Base-by-base conservation (phyloP, 1,140 invertebrate species). In the Ericerus pela region DNA sequence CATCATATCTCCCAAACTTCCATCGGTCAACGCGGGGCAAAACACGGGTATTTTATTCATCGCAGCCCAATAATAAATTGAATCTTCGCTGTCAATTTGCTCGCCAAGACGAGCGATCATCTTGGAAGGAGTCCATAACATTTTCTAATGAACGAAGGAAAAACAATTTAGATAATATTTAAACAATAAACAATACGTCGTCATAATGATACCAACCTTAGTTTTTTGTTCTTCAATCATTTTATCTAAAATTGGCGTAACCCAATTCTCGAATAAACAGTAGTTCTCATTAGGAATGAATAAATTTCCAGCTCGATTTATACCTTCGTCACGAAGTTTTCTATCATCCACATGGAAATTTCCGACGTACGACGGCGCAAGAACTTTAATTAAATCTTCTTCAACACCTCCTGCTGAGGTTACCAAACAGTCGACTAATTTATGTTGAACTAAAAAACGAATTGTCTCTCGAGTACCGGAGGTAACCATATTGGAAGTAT, bases 211-310 rank as follows among this genome's bases (percentile, higher is more conserved):
- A 60, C 16, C 58, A 67, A 78, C 77, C 59, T 81, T 76, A 58
- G 75, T 69, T 59, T 84, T 79, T 67, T 99, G 96, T 68, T 98
- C 92, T 51, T 77, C 69, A 14, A 97, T 66, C 85, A 98, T 88
- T 67, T 84, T 76, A 67, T 98, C 87, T 18, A 99, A 74, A 63
- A 92, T 79, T 0, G 96, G 96, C 72, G 88, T 92, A 0, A 99
- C 73, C 95, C 96, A 99, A 67, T 97, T 87, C 73, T 99, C 95
- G 75, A 99, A 99, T 62, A 81, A 75, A 64, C 95, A 98, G 71
- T 99, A 99, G 73, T 99, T 99, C 64, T 95, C 81, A 75, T 99
- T 99, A 4, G 96, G 96, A 1, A 98, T 93, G 24, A 99, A 72
- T 28, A 99, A 74, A 74, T 99, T 99, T 28, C 96, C 96, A 62